phyloP scores from a whole-genome alignment of 1,140 invertebrate species.

The Anthonomus grandis region DNA sequence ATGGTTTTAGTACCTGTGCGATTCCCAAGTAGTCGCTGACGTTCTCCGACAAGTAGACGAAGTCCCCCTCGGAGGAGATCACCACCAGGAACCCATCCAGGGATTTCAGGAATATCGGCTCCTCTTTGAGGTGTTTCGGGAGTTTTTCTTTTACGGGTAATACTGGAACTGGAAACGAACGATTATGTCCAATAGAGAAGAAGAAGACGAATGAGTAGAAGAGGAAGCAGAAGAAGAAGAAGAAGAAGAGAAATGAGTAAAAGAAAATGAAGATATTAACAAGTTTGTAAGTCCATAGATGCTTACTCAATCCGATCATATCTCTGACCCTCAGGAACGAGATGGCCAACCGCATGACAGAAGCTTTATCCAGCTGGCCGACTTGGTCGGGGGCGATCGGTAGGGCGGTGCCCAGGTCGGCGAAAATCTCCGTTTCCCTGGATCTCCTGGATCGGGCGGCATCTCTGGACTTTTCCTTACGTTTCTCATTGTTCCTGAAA shows the following conservation, averaged over 20 bases:
- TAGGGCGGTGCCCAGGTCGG: slow-evolving; percentile 76
- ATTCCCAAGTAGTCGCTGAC: slow-evolving; percentile 86
- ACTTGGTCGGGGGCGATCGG: slow-evolving; percentile 76
- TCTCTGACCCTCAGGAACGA: slow-evolving; percentile 83
- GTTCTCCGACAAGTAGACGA: slow-evolving; percentile 88
- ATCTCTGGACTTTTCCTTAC: slow-evolving; percentile 95
- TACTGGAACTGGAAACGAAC: slow-evolving; percentile 30
- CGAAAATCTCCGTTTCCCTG: slow-evolving; percentile 92
- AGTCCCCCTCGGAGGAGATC: slow-evolving; percentile 82
- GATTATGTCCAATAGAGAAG: too few species aligned
- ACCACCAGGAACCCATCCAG: slow-evolving; percentile 86
- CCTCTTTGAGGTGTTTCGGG: slow-evolving; percentile 45
- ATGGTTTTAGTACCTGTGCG: slow-evolving; percentile 88
- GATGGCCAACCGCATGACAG: slow-evolving; percentile 91
- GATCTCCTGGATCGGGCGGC: slow-evolving; percentile 88
- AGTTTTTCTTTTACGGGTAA: slow-evolving; percentile 32
- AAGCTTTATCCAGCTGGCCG: slow-evolving; percentile 90
- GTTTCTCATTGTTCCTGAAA: slow-evolving; percentile 88
- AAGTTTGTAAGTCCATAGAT: neutral
- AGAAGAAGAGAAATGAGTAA: neutral
- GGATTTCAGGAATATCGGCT: slow-evolving; percentile 69
- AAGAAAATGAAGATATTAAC: too few species aligned
- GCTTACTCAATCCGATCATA: slow-evolving; percentile 75
- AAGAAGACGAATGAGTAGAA: neutral
- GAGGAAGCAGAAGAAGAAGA: neutral